These are phyloP conservation scores for Ennomos erosarius DNA, from an alignment of 2,888 invertebrate species.

Conservation along the genomic window DNA sequence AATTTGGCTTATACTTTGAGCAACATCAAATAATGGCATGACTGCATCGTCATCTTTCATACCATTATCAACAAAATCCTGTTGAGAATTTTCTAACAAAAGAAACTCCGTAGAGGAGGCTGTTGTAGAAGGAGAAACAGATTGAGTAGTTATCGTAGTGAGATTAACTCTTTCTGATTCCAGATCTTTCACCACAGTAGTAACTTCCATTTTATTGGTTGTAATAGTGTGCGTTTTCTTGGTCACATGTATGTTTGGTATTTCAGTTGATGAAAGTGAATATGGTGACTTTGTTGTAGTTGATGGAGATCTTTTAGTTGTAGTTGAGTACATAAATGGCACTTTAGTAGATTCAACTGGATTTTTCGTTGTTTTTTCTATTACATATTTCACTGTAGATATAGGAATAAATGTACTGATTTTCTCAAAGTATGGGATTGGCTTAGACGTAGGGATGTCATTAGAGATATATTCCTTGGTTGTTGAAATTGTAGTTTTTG, in stretches of 20 bases:
- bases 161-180: constrained; percentile 62
- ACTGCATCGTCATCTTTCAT: constrained; percentile 52
- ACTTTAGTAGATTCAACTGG: constrained; percentile 44
- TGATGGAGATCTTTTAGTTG: constrained; percentile 46
- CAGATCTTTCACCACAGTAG: constrained; percentile 45
- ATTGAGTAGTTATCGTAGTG: constrained; percentile 77
- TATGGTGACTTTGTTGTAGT: constrained; percentile 41
- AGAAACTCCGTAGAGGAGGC: constrained; percentile 66
- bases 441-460: constrained; percentile 50
- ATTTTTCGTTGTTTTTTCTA: constrained; percentile 57
- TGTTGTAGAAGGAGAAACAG: constrained; percentile 73
- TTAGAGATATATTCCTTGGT: constrained; percentile 31
- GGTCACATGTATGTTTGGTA: constrained; percentile 24
- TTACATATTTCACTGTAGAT: constrained; percentile 62
- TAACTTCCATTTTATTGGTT: constrained; percentile 30
- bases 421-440: constrained; percentile 56
- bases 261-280: constrained; percentile 39
- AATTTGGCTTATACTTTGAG: constrained; percentile 81
- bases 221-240: constrained; percentile 37
- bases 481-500: constrained; percentile 32
- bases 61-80: constrained; percentile 28
- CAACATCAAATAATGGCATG: constrained; percentile 72
- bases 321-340: constrained; percentile 37
- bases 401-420: constrained; percentile 68
- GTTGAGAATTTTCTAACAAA: constrained; percentile 44